Evolutionary conservation across 2,797 vertebrate species (phyloP).

Genomic region (Neosilurus mollespiculum): DNA sequence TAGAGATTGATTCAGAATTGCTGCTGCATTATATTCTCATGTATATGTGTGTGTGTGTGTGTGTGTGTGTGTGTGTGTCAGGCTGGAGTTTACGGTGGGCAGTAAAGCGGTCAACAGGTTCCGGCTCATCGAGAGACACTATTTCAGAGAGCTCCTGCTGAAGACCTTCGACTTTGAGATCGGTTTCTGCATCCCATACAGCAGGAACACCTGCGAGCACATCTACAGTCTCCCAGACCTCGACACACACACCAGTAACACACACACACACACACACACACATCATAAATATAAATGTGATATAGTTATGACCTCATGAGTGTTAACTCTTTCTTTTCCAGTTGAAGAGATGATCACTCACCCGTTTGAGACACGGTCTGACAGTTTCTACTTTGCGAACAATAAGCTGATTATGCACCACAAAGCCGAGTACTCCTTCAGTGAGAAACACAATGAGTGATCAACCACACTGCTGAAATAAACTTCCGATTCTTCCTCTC

Average conservation of each 20-base stretch:
- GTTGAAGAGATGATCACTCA: conserved; percentile 87
- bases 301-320: background rate
- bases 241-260: conserved; percentile 79
- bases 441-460: conserved; percentile 40
- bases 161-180: conserved; percentile 94
- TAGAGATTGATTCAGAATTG: background rate
- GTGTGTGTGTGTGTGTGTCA: conserved; percentile 53
- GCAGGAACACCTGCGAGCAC: conserved; percentile 90
- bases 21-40: background rate
- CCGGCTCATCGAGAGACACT: conserved; percentile 88
- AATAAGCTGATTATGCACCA: conserved; percentile 92
- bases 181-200: conserved; percentile 89
- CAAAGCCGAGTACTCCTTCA: conserved; percentile 89
- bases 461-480: background rate
- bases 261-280: conserved; percentile 24
- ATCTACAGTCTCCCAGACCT: conserved; percentile 89
- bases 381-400: conserved; percentile 94
- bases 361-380: conserved; percentile 85
- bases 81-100: conserved; percentile 89
- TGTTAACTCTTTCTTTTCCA: conserved; percentile 30
- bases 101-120: conserved; percentile 83
- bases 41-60: conserved; percentile 3
- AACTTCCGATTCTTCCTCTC: background rate
- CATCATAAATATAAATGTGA: background rate
- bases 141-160: conserved; percentile 83